Conservation (phyloP, 2,888 invertebrate species). For the Leptinotarsa tumamoca region DNA sequence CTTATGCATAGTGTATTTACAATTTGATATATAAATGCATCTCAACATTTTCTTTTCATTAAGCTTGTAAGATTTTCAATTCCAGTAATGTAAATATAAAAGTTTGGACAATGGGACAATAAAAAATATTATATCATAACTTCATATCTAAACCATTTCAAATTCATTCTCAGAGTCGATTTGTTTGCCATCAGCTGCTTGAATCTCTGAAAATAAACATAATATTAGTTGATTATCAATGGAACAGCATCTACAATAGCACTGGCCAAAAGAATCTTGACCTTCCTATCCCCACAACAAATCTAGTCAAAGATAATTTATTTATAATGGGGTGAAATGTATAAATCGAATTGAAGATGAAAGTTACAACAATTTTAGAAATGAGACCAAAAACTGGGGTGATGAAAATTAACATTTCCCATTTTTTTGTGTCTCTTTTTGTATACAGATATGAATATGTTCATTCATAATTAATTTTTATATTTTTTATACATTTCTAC, state of each 20-base stretch:
- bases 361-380: no score
- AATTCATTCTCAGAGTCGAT: constrained; percentile 86
- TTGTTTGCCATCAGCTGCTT: constrained; percentile 71
- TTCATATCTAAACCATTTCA: constrained; percentile 69
- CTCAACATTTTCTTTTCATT: constrained; percentile 31
- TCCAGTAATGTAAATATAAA: not conserved
- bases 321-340: not conserved
- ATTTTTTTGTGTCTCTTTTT: no score
- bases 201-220: constrained; percentile 68
- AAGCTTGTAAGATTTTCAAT: constrained; percentile 31
- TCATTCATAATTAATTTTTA: no score
- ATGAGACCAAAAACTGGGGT: no score
- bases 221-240: not conserved
- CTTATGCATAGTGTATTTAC: constrained; percentile 34
- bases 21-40: constrained; percentile 39
- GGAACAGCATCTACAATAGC: no score
- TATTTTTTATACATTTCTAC: no score
- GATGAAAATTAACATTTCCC: no score
- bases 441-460: no score
- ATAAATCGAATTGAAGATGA: no score
- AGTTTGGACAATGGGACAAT: constrained; percentile 1
- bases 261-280: no score
- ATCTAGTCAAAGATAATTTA: no score
- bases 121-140: constrained; percentile 5
- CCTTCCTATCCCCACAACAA: no score